Percentiles rank a stretch among this genome's conserved stretches.
Conservation (phyloP, 64 coral and sea anemone genomes). For the Anthopleura sola region DNA sequence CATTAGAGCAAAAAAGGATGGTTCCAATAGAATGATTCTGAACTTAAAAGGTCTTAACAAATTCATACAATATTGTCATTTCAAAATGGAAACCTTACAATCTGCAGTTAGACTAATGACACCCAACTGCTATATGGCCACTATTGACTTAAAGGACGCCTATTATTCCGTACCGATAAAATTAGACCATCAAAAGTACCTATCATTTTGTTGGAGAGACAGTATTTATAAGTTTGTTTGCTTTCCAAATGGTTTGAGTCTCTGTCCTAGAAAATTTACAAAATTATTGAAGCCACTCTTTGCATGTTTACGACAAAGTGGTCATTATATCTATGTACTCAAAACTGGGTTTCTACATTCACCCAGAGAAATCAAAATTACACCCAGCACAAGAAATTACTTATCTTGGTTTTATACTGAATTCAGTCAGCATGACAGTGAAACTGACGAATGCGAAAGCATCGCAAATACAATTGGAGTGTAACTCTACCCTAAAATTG, state of each 20-base stretch:
- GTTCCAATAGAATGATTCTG: constrained; percentile 16
- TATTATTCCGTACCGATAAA: constrained; percentile 21
- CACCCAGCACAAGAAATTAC: too few relatives aligned
- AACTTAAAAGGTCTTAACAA: constrained; percentile 29
- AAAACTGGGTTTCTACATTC: too few relatives aligned
- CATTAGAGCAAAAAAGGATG: constrained; percentile 33
- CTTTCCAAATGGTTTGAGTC: constrained; percentile 37
- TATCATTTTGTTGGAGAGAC: constrained; percentile 13
- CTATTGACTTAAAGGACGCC: constrained; percentile 36
- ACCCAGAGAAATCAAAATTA: too few relatives aligned
- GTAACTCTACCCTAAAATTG: constrained; percentile 36
- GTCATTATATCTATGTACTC: constrained; percentile 40
- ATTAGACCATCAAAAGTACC: constrained; percentile 24
- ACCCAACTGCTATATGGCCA: constrained; percentile 35
- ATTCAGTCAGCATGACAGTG: too few relatives aligned
- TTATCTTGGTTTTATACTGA: too few relatives aligned
- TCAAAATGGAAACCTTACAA: constrained; percentile 34
- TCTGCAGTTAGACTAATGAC: constrained; percentile 15
- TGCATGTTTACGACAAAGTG: not conserved
- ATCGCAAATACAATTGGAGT: not conserved
- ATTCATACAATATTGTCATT: constrained; percentile 12
- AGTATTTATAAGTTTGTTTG: constrained; percentile 9
- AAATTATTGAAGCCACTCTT: constrained; percentile 41
- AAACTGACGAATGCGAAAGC: too few relatives aligned
- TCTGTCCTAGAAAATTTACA: constrained; percentile 26